Evolutionary conservation across 2,888 invertebrate genomes (phyloP).

Genomic region (Eurytoma adleriae): DNA sequence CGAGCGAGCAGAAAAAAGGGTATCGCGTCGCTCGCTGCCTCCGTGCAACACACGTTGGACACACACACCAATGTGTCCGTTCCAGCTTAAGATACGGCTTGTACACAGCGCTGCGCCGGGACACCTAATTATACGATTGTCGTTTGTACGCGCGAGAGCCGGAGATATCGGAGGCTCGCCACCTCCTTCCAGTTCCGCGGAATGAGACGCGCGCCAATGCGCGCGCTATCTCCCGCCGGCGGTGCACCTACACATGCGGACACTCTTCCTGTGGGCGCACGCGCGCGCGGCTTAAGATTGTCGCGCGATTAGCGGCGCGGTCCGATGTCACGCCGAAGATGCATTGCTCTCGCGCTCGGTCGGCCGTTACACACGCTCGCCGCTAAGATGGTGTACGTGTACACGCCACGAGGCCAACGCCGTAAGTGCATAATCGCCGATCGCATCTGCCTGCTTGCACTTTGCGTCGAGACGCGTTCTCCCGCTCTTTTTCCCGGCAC

Average conservation of each 20-base stretch:
- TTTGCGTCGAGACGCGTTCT: constrained; percentile 44
- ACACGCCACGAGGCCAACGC: constrained; percentile 70
- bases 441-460: constrained; percentile 74
- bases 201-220: constrained; percentile 20
- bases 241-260: constrained; percentile 8
- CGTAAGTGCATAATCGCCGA: constrained; percentile 76
- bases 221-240: background rate
- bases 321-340: constrained; percentile 74
- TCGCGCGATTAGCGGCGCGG: constrained; percentile 74
- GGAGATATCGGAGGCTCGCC: constrained; percentile 48
- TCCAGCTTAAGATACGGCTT: constrained; percentile 28
- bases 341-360: constrained; percentile 72
- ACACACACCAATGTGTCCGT: constrained; percentile 30
- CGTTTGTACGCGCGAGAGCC: constrained; percentile 65
- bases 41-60: background rate
- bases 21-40: background rate
- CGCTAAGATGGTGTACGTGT: constrained; percentile 45
- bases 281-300: constrained; percentile 70
- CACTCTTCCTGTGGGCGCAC: constrained; percentile 58
- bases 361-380: constrained; percentile 61
- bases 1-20: constrained; percentile 1
- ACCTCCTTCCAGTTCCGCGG: constrained; percentile 39
- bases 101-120: constrained; percentile 62
- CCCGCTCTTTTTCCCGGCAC: constrained; percentile 15
- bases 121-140: constrained; percentile 75